These are phyloP conservation scores for Muscina levida DNA, from an alignment of 2,888 invertebrate genomes.

Conservation along the genomic window DNA sequence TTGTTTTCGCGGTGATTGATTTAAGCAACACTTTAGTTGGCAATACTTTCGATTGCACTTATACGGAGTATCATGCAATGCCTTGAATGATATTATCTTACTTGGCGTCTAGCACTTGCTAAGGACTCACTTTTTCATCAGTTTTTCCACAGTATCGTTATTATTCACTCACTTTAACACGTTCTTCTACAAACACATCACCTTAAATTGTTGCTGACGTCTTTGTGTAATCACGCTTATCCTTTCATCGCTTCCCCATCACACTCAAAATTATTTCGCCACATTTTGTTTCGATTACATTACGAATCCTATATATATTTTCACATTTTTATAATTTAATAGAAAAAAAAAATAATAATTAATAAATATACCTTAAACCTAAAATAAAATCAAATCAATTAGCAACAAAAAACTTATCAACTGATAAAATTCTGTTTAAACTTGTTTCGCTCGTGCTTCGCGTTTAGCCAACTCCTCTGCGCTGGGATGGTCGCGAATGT, in stretches of 20 bases:
- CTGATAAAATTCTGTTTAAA: conserved; percentile 55
- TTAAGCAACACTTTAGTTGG: no score
- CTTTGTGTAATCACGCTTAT: not conserved
- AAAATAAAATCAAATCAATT: conserved; percentile 16
- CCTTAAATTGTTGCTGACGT: no score
- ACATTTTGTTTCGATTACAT: not conserved
- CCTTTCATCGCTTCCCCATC: no score
- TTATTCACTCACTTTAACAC: no score
- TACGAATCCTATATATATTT: conserved; percentile 3
- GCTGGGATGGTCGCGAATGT: conserved; percentile 73
- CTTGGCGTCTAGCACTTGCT: no score
- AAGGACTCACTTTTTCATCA: no score
- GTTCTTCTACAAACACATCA: no score
- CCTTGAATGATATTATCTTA: no score
- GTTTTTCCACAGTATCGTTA: no score
- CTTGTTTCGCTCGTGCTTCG: conserved; percentile 68
- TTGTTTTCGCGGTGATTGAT: no score
- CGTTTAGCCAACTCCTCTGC: conserved; percentile 74
- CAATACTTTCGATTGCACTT: no score
- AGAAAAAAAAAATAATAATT: not conserved
- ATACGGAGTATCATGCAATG: no score
- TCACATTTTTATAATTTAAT: conserved; percentile 16
- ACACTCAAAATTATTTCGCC: conserved; percentile 5
- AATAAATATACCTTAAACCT: conserved; percentile 25
- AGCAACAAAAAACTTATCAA: not conserved